Evolutionary conservation across 2,797 vertebrate genomes (phyloP).

Genomic region (Numenius phaeopus): DNA sequence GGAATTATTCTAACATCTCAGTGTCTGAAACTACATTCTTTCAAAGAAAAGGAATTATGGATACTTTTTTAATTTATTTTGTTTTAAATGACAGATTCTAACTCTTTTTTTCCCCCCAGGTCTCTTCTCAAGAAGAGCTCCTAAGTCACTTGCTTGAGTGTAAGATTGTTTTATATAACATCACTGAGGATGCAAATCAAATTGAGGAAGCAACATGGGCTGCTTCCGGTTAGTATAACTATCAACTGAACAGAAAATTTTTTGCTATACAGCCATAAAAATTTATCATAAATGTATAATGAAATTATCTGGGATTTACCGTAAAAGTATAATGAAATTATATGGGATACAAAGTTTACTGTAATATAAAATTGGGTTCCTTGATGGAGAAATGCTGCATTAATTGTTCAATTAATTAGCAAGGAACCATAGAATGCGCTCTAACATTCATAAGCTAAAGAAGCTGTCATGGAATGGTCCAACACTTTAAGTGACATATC

Average conservation of each 20-base stretch:
- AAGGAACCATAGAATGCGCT: neutral
- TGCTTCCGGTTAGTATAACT: constrained; percentile 83
- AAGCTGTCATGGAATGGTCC: neutral
- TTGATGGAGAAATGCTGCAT: neutral
- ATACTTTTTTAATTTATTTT: neutral
- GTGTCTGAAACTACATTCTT: neutral
- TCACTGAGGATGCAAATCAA: constrained; percentile 84
- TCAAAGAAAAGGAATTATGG: neutral
- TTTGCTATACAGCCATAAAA: neutral
- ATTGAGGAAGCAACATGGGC: constrained; percentile 91
- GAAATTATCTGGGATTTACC: neutral
- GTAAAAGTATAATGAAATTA: neutral
- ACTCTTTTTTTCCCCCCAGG: constrained; percentile 74
- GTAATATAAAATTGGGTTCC: neutral
- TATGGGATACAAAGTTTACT: neutral
- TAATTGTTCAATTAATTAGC: neutral
- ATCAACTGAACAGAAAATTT: neutral
- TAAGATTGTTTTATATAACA: constrained; percentile 90
- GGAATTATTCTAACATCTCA: neutral
- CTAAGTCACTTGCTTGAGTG: constrained; percentile 85
- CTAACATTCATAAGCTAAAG: neutral
- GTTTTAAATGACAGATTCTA: neutral
- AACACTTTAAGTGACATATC: neutral
- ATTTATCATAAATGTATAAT: neutral
- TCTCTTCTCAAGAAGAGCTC: constrained; percentile 76